A percentile compares a stretch with the other conserved stretches of the same genome.
Conservation (phyloP, 2,888 invertebrate species). For the Anagyrus pseudococci region DNA sequence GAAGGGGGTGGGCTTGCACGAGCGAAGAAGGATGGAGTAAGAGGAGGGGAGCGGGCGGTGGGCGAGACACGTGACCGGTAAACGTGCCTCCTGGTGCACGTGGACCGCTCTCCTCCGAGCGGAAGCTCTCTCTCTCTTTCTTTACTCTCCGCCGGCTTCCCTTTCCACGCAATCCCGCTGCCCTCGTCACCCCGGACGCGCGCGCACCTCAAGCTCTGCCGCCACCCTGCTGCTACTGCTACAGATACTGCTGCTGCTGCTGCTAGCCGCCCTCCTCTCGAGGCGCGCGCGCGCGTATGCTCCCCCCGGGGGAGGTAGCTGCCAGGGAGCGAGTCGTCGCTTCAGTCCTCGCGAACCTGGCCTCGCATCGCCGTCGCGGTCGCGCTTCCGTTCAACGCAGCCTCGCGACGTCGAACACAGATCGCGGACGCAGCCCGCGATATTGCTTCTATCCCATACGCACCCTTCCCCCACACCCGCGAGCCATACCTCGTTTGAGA, state of each 20-base stretch:
- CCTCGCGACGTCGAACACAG: too few relatives aligned
- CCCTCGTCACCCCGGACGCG: slow-evolving; percentile 22
- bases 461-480: too few relatives aligned
- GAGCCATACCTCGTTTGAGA: too few relatives aligned
- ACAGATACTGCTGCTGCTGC: too few relatives aligned
- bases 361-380: slow-evolving; percentile 18
- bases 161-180: slow-evolving; percentile 12
- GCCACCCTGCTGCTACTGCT: too few relatives aligned
- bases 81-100: slow-evolving; percentile 59
- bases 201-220: too few relatives aligned
- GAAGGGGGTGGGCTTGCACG: too few relatives aligned
- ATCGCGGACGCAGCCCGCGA: not conserved
- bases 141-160: slow-evolving; percentile 9
- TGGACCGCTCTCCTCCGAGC: slow-evolving; percentile 44
- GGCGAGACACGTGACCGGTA: slow-evolving; percentile 53
- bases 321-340: slow-evolving; percentile 15
- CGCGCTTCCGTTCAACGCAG: not conserved
- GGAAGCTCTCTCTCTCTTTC: slow-evolving; percentile 10
- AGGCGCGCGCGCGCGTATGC: not conserved
- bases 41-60: slow-evolving; percentile 31
- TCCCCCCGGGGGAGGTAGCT: not conserved
- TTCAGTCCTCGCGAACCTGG: slow-evolving; percentile 43
- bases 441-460: too few relatives aligned
- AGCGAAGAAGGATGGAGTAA: slow-evolving; percentile 7
- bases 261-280: not conserved